Conservation (phyloP, 2,888 invertebrate species). For the Phragmatobia fuliginosa region DNA sequence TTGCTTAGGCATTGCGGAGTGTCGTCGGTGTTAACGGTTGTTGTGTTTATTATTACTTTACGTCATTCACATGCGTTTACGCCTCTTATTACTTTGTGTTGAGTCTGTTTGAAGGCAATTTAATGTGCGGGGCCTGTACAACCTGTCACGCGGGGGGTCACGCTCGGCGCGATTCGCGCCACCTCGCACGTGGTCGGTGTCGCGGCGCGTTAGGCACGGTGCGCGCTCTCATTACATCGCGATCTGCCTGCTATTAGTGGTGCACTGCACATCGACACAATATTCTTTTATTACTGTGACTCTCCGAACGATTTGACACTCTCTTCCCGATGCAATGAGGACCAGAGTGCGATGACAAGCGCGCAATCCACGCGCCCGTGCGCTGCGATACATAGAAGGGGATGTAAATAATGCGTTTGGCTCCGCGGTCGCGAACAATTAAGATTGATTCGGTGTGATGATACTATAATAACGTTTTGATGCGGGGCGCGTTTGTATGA, state of each 20-base stretch:
- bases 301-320: slow-evolving; percentile 15
- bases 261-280: background rate
- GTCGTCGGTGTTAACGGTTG: no score
- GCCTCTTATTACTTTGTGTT: background rate
- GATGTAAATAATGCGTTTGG: slow-evolving; percentile 50
- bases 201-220: slow-evolving; percentile 36
- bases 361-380: slow-evolving; percentile 23
- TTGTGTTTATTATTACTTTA: no score
- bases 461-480: slow-evolving; percentile 74
- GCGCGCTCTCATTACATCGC: slow-evolving; percentile 64
- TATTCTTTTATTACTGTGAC: background rate
- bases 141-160: background rate
- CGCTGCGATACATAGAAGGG: slow-evolving; percentile 36
- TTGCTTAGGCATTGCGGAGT: no score
- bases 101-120: no score
- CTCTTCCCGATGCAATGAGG: slow-evolving; percentile 12
- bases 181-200: slow-evolving; percentile 61
- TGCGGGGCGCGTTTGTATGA: slow-evolving; percentile 56
- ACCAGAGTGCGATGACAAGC: background rate
- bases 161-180: slow-evolving; percentile 55
- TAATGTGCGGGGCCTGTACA: background rate
- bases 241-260: slow-evolving; percentile 62
- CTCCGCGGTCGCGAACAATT: slow-evolving; percentile 71
- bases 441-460: slow-evolving; percentile 77
- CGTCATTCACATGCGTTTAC: no score